These are phyloP conservation scores for Paralichthys olivaceus DNA, from an alignment of 2,113 vertebrate genomes.

Conservation along the genomic window DNA sequence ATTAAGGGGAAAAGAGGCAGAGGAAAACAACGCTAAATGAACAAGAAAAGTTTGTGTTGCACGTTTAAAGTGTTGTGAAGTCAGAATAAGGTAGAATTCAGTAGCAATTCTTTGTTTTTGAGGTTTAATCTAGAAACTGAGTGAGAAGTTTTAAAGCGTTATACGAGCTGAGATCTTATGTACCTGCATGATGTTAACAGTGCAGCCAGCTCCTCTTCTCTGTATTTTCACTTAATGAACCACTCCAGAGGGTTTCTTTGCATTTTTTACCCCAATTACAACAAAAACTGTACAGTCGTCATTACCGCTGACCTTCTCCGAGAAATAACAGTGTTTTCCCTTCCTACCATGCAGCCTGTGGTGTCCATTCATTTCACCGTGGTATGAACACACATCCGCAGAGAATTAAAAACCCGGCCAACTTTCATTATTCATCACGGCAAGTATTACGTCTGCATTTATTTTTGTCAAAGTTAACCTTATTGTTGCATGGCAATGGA, in stretches of 20 bases:
- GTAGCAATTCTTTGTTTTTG: not conserved
- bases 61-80: conserved; percentile 7
- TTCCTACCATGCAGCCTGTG: conserved; percentile 19
- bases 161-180: not conserved
- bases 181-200: conserved; percentile 16
- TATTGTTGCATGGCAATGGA: conserved; percentile 25
- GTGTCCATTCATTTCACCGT: conserved; percentile 47
- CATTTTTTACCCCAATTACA: conserved; percentile 66
- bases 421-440: conserved; percentile 64
- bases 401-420: conserved; percentile 58
- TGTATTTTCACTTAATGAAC: conserved; percentile 42
- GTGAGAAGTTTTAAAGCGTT: conserved; percentile 8
- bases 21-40: conserved; percentile 6
- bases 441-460: conserved; percentile 58
- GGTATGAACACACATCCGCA: conserved; percentile 56
- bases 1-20: not conserved
- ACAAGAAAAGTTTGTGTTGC: conserved; percentile 16
- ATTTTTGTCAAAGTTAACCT: conserved; percentile 59
- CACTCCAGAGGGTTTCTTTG: conserved; percentile 14
- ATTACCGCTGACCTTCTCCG: conserved; percentile 65
- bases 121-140: not conserved
- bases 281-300: conserved; percentile 37
- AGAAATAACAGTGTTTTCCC: conserved; percentile 20
- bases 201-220: conserved; percentile 31
- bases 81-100: not conserved